Percentiles rank a stretch among this genome's conserved stretches.
phyloP scores from a whole-genome alignment of 2,888 invertebrate species.

The Tholera decimalis region DNA sequence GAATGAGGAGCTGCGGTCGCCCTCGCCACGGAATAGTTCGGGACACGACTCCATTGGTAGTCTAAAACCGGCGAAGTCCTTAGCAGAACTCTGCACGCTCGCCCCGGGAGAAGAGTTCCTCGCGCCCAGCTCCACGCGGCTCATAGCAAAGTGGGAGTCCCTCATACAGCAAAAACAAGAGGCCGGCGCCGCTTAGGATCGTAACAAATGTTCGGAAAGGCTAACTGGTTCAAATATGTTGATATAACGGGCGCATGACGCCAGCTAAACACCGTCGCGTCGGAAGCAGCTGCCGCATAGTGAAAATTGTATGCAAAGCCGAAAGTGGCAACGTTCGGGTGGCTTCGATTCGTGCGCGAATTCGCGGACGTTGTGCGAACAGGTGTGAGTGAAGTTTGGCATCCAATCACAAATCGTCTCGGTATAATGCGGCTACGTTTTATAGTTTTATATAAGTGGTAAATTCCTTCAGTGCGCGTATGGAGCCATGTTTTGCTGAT shows the following conservation, averaged over 20 bases:
- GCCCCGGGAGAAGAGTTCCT: constrained; percentile 92
- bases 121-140: constrained; percentile 93
- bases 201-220: constrained; percentile 59
- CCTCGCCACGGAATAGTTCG: constrained; percentile 86
- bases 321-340: constrained; percentile 64
- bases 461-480: constrained; percentile 61
- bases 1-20: constrained; percentile 86
- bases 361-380: constrained; percentile 25
- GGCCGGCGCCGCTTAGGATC: constrained; percentile 87
- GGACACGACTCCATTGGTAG: constrained; percentile 87
- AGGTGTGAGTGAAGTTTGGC: constrained; percentile 63
- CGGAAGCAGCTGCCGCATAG: constrained; percentile 61
- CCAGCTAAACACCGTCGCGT: constrained; percentile 60
- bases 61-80: constrained; percentile 93
- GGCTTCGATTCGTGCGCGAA: constrained; percentile 47
- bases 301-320: constrained; percentile 61
- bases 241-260: constrained; percentile 69
- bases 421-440: constrained; percentile 21
- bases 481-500: constrained; percentile 68
- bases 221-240: constrained; percentile 74
- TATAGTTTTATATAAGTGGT: constrained; percentile 38
- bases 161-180: constrained; percentile 93
- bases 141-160: constrained; percentile 96
- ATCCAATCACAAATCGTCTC: constrained; percentile 55
- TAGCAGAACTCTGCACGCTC: constrained; percentile 93